Percentiles rank a stretch among this genome's conserved stretches.
These are phyloP conservation scores for Odobenus rosmarus DNA, from an alignment of 2,113 vertebrate species.

Conservation along the genomic window DNA sequence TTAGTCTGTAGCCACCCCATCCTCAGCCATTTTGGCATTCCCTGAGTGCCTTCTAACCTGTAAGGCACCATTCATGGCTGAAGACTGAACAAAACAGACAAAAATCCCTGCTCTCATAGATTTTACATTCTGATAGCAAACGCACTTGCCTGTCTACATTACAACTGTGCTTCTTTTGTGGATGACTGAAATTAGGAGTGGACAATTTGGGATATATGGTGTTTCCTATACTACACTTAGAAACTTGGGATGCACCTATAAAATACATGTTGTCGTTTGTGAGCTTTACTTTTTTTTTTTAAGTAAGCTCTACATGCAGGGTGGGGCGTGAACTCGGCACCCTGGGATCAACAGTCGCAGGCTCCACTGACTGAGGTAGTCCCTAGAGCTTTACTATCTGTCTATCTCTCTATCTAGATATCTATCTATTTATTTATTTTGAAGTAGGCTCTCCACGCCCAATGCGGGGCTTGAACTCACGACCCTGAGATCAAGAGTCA, in stretches of 20 bases:
- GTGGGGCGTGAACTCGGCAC: neutral
- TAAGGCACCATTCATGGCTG: neutral
- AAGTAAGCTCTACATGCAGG: neutral
- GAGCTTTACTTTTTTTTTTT: neutral
- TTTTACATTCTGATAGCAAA: neutral
- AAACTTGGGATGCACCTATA: neutral
- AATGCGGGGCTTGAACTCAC: neutral
- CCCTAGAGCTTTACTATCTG: neutral
- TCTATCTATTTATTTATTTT: neutral
- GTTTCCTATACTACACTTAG: neutral
- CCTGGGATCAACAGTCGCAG: neutral
- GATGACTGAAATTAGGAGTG: constrained; percentile 6
- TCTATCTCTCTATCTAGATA: neutral
- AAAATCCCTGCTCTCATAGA: neutral
- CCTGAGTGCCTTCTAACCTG: neutral
- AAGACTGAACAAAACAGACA: neutral
- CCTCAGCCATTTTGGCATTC: neutral
- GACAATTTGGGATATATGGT: neutral
- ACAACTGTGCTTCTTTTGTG: neutral
- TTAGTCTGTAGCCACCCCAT: neutral
- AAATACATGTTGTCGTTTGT: no score
- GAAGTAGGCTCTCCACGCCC: neutral
- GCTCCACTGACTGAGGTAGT: neutral
- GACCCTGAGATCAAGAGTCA: neutral
- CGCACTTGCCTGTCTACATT: neutral